phyloP scores from a whole-genome alignment of 2,888 invertebrate species.

The Tetheella fluctuosa region DNA sequence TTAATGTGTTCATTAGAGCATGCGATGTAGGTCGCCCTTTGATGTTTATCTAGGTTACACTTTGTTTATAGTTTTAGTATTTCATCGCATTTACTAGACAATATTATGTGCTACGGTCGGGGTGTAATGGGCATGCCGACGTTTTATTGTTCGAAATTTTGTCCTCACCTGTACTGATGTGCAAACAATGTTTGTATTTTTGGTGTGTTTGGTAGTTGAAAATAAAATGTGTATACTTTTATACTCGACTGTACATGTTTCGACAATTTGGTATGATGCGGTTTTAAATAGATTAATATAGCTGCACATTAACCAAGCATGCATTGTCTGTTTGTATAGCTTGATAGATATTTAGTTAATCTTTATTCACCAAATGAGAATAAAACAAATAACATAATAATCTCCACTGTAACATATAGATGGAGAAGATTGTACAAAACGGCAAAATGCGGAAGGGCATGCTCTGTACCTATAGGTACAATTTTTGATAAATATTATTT shows the following conservation, averaged over 20 bases:
- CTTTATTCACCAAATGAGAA: too few species aligned
- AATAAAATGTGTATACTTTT: background rate
- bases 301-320: too few species aligned
- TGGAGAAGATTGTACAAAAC: too few species aligned
- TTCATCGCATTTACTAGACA: constrained; percentile 11
- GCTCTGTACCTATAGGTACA: too few species aligned
- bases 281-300: too few species aligned
- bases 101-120: constrained; percentile 1
- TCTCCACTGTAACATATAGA: too few species aligned
- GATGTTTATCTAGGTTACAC: constrained; percentile 49
- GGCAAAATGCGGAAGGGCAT: too few species aligned
- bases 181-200: constrained; percentile 1
- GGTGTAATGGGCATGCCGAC: background rate
- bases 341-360: too few species aligned
- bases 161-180: background rate
- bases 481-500: too few species aligned
- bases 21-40: constrained; percentile 49
- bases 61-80: constrained; percentile 30
- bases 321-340: too few species aligned
- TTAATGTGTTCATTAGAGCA: constrained; percentile 50
- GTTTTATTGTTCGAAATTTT: background rate
- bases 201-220: background rate
- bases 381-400: too few species aligned
- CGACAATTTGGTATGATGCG: background rate
- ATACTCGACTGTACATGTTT: background rate